Evolutionary conservation across 2,888 invertebrate species (phyloP).

Genomic region (Pegoplata infirma): DNA sequence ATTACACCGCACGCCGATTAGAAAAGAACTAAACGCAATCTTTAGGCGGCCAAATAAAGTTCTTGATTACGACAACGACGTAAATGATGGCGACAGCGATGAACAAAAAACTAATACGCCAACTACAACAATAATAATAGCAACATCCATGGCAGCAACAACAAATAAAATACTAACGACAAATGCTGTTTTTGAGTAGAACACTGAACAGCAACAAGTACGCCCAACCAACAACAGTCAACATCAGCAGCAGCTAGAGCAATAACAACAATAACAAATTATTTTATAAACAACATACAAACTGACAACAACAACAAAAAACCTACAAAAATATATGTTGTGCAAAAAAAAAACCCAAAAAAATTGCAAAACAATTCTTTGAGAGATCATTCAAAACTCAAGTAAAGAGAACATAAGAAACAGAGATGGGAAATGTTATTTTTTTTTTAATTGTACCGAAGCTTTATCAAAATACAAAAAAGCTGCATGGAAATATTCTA

Average conservation of each 20-base stretch:
- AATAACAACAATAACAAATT: constrained; percentile 69
- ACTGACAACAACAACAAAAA: constrained; percentile 38
- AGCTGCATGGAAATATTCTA: no score
- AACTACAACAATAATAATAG: constrained; percentile 10
- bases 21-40: constrained; percentile 74
- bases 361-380: constrained; percentile 52
- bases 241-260: constrained; percentile 59
- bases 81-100: constrained; percentile 2
- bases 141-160: constrained; percentile 45
- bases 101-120: constrained; percentile 30
- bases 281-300: constrained; percentile 73
- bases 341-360: constrained; percentile 50
- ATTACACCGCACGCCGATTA: constrained; percentile 76
- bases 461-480: no score
- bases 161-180: constrained; percentile 59
- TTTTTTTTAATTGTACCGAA: no score
- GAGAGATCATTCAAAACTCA: constrained; percentile 24
- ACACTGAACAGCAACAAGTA: constrained; percentile 52
- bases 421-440: no score
- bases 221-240: no score
- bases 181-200: constrained; percentile 44
- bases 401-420: constrained; percentile 62
- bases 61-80: constrained; percentile 60
- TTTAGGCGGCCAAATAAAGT: constrained; percentile 66
- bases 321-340: constrained; percentile 44